A percentile compares a stretch with the other conserved stretches of the same genome.
Conservation (phyloP, 37 sponge, comb jelly and placozoan species). For the Cladorhizidae sp. region DNA sequence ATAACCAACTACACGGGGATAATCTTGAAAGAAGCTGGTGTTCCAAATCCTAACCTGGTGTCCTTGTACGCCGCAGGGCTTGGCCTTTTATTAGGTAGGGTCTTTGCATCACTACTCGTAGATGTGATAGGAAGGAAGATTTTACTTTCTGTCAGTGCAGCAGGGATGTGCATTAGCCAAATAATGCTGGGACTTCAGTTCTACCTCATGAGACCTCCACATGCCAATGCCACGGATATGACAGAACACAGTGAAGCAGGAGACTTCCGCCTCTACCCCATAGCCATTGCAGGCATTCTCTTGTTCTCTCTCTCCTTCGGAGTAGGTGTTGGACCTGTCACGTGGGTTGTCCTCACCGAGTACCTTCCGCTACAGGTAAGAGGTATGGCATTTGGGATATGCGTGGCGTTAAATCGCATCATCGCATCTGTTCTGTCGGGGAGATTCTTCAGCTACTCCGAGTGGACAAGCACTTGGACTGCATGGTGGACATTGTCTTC, state of each 20-base stretch:
- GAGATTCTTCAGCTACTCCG: conserved; percentile 18
- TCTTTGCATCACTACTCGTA: conserved; percentile 50
- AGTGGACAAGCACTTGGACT: background rate
- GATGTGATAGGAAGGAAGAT: conserved; percentile 70
- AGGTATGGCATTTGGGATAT: conserved; percentile 54
- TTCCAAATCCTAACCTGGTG: background rate
- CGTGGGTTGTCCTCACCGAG: conserved; percentile 75
- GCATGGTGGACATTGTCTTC: conserved; percentile 67
- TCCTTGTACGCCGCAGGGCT: conserved; percentile 35
- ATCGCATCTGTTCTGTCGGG: conserved; percentile 40
- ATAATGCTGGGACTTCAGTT: conserved; percentile 43
- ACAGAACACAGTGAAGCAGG: background rate
- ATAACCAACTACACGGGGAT: conserved; percentile 29
- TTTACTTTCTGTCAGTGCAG: conserved; percentile 43
- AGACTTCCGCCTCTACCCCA: conserved; percentile 6
- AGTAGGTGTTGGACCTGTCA: conserved; percentile 55
- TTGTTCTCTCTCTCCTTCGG: conserved; percentile 59
- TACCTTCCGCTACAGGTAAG: conserved; percentile 61
- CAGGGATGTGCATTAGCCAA: conserved; percentile 26
- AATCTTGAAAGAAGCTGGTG: conserved; percentile 48
- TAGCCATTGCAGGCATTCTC: conserved; percentile 34
- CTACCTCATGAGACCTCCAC: conserved; percentile 7
- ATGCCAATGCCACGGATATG: background rate
- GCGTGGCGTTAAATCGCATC: conserved; percentile 31
- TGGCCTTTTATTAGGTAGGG: conserved; percentile 4